Percentiles rank a stretch among this genome's conserved stretches.
phyloP scores from a whole-genome alignment of 2,888 invertebrate genomes.

The Trimorus sp. region DNA sequence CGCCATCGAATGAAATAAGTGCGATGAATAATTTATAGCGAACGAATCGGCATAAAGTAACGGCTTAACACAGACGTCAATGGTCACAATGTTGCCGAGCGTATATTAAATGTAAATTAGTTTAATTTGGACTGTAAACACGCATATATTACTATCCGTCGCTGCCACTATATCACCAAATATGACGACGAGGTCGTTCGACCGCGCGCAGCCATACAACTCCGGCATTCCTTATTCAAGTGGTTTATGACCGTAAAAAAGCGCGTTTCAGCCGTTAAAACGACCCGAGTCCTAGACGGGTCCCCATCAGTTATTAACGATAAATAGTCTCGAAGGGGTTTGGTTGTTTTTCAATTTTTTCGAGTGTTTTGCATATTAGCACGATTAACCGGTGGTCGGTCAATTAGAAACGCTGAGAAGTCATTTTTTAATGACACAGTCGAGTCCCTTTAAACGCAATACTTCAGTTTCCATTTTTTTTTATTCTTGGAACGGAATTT shows the following conservation, averaged over 20 bases:
- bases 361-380: constrained; percentile 1
- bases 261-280: constrained; percentile 42
- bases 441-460: too few species aligned
- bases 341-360: constrained; percentile 10
- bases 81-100: constrained; percentile 6
- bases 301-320: constrained; percentile 20
- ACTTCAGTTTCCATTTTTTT: too few species aligned
- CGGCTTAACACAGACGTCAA: not conserved
- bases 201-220: constrained; percentile 31
- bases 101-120: constrained; percentile 18
- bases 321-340: constrained; percentile 26
- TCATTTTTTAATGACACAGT: not conserved
- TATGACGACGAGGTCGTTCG: constrained; percentile 35
- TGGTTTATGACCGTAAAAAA: constrained; percentile 41
- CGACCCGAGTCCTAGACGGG: constrained; percentile 23
- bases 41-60: constrained; percentile 1
- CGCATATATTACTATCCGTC: not conserved
- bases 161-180: constrained; percentile 9
- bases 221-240: constrained; percentile 41
- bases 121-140: constrained; percentile 36
- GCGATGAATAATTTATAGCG: constrained; percentile 45
- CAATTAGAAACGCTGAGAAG: not conserved
- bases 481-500: too few species aligned
- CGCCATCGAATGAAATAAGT: constrained; percentile 37
- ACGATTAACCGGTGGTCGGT: not conserved